phyloP scores from a whole-genome alignment of 2,113 vertebrate genomes.

The Halcyon malimbica region DNA sequence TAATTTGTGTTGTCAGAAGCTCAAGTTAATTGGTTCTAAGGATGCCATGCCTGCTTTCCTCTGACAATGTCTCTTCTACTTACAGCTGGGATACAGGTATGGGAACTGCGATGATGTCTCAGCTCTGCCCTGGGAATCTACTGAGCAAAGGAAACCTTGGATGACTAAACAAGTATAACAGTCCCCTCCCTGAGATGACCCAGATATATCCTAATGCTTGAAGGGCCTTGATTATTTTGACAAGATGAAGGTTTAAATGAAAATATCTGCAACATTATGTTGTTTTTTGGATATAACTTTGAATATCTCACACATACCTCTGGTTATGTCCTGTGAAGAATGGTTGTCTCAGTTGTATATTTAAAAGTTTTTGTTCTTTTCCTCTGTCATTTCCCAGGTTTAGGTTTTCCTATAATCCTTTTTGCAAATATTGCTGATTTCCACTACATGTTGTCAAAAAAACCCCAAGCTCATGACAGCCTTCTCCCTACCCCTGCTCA shows the following conservation, averaged over 20 bases:
- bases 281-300: not conserved
- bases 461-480: not conserved
- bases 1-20: slow-evolving; percentile 51
- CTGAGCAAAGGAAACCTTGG: not conserved
- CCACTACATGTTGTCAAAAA: rapidly evolving
- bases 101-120: not conserved
- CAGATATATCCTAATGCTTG: not conserved
- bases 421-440: not conserved
- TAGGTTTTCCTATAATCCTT: not conserved
- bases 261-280: not conserved
- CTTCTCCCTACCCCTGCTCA: not conserved
- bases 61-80: not conserved
- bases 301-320: not conserved
- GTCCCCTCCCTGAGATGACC: not conserved
- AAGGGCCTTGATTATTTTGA: not conserved
- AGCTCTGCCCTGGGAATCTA: not conserved
- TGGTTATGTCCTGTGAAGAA: not conserved
- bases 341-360: not conserved
- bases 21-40: slow-evolving; percentile 36
- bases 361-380: not conserved
- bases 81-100: not conserved
- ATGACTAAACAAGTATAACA: slow-evolving; percentile 2
- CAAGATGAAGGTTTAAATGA: not conserved
- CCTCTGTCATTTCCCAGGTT: not conserved
- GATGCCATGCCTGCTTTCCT: slow-evolving; percentile 13